Base-by-base conservation (phyloP, 1,140 invertebrate species). In the Lutraria rhynchaena region DNA sequence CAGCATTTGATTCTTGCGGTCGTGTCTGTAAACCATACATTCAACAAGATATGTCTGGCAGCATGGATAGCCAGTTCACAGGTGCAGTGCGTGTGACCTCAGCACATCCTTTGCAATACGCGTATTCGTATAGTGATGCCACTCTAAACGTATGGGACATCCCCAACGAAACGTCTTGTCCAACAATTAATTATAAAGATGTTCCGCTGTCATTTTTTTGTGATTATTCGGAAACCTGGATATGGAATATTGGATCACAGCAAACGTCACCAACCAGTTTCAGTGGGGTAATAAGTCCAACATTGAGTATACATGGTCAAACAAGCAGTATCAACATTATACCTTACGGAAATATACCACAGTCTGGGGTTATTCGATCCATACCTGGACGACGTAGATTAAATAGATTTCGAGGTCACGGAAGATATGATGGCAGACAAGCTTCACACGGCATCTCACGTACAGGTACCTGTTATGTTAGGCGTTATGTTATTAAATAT, bases 1-100 rank as follows among this genome's bases (percentile, higher is more conserved):
- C 80, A 35, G 86, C 83, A 3, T 81, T 81, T 65, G 86, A 87
- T 63, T 75, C 69, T 11, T 87, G 86, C 46, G 83, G 86, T 13
- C 41, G 83, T 4, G 78, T 85, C 17, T 87, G 86, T 61, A 78
- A 49, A n/a, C 61, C 80, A 27, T 85, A 77, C 49, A 82, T 80
- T 37, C 80, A 58, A 19, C 27, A 70, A 13, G 51, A 31, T 15
- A 55, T 49, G 9, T 37, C 57, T 15, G 76, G 65, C 5, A 37
- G 49, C 2, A 37, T 41, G 31, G 82, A 78, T 22, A 70, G 73
- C 37, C 60, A 71, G 35, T 84, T 83, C 31, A 53, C 73, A 49
- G 83, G 85, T 22, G 81, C 57, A 22, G 44, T 86, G 15, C 55
- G 77, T 15, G 65, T 84, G 44, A 82, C 85, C 0, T 37, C 76